These are phyloP conservation scores for Petrolisthes manimaculis DNA, from an alignment of 2,888 invertebrate species.

Conservation along the genomic window DNA sequence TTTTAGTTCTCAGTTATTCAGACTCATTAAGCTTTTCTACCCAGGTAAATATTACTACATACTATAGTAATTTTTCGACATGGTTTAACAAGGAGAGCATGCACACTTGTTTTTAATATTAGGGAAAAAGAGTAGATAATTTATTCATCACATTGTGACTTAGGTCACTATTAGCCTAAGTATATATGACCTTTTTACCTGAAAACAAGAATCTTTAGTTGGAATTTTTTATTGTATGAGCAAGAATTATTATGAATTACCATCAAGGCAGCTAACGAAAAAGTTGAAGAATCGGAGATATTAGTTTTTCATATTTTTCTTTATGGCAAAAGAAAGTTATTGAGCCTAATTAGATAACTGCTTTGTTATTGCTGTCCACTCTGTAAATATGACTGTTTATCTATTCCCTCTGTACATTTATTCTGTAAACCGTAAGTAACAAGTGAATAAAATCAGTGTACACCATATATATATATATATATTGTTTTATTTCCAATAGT, in stretches of 20 bases:
- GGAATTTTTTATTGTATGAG: slow-evolving; percentile 1
- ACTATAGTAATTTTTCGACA: slow-evolving; percentile 33
- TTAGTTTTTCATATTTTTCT: slow-evolving; percentile 16
- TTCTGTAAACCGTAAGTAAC: slow-evolving; percentile 60
- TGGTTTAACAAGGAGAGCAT: slow-evolving; percentile 45
- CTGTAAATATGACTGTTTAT: slow-evolving; percentile 50
- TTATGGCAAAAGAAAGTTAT: background rate
- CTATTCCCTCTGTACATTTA: slow-evolving; percentile 60
- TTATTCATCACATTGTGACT: background rate
- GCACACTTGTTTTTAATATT: slow-evolving; percentile 36
- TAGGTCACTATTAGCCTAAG: background rate
- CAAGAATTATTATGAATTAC: background rate
- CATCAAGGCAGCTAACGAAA: slow-evolving; percentile 50
- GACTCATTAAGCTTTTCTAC: slow-evolving; percentile 1
- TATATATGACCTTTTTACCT: slow-evolving; percentile 1
- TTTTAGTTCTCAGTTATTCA: slow-evolving; percentile 12
- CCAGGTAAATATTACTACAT: background rate
- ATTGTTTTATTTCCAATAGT: slow-evolving; percentile 24
- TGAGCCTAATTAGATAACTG: slow-evolving; percentile 20
- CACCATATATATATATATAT: slow-evolving; percentile 40
- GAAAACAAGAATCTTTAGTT: background rate
- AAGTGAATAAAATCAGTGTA: slow-evolving; percentile 59
- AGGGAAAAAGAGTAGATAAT: slow-evolving; percentile 26
- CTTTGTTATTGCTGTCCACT: slow-evolving; percentile 56
- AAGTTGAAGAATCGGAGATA: slow-evolving; percentile 18